Evolutionary conservation across 37 sponge, comb jelly and placozoan genomes (phyloP).

Genomic region (Ephydatia muelleri): DNA sequence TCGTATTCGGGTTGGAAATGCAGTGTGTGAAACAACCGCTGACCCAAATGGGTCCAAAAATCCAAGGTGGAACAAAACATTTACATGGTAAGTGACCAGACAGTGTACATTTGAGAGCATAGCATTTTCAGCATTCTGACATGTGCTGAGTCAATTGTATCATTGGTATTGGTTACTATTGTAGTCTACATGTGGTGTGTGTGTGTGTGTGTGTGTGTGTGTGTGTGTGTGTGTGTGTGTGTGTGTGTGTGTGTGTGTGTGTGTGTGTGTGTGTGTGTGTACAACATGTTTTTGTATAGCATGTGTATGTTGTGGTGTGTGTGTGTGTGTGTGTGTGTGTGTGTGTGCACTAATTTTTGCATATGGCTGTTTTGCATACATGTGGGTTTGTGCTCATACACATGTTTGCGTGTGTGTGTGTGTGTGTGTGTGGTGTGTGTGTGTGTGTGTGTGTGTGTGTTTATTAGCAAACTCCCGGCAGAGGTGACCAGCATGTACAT

Average conservation of each 20-base stretch:
- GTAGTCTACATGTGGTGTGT: no score
- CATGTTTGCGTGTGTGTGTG: background rate
- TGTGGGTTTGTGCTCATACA: background rate
- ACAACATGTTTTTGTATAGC: no score
- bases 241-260: constrained; percentile 7
- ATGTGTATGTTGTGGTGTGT: background rate
- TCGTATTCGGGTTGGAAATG: constrained; percentile 88
- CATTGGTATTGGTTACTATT: no score
- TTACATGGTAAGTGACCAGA: constrained; percentile 54
- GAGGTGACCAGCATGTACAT: constrained; percentile 77
- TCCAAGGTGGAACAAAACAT: constrained; percentile 94
- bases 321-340: background rate
- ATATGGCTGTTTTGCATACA: background rate
- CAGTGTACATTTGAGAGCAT: background rate
- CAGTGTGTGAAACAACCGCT: constrained; percentile 89
- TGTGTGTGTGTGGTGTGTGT: background rate
- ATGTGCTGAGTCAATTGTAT: no score
- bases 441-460: constrained; percentile 5
- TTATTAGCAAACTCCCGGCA: constrained; percentile 68
- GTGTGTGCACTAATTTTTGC: background rate
- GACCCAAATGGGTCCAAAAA: constrained; percentile 91
- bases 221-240: constrained; percentile 9
- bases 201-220: constrained; percentile 12
- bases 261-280: background rate
- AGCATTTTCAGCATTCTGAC: background rate